Evolutionary conservation across 37 sponge, comb jelly and placozoan species (phyloP).

Genomic region (Lycopodina hypogea): DNA sequence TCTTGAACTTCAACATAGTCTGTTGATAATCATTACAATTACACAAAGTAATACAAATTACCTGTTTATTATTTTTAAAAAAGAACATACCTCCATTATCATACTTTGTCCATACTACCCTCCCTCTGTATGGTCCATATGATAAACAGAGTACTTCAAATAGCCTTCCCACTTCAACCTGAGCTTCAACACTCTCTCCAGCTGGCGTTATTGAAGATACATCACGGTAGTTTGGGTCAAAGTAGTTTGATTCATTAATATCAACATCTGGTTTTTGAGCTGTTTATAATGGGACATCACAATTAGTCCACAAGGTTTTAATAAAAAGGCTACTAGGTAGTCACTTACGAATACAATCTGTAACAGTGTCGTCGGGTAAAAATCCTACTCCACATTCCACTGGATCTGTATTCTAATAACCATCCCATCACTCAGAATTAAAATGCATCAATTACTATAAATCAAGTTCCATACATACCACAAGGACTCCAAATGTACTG

Average conservation of each 20-base stretch:
- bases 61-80: too few relatives aligned
- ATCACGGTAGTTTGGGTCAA: too few relatives aligned
- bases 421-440: neutral
- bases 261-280: too few relatives aligned
- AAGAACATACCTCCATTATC: neutral
- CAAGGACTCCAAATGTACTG: slow-evolving; percentile 36
- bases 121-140: neutral
- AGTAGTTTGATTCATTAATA: too few relatives aligned
- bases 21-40: neutral
- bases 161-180: neutral
- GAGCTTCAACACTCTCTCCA: neutral
- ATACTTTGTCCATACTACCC: neutral
- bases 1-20: neutral
- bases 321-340: too few relatives aligned
- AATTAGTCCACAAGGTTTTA: too few relatives aligned
- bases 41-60: neutral
- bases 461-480: slow-evolving; percentile 4
- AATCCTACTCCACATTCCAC: slow-evolving; percentile 1
- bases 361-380: neutral
- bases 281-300: too few relatives aligned
- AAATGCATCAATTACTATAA: neutral
- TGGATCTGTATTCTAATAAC: slow-evolving; percentile 22
- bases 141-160: slow-evolving; percentile 2
- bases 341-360: slow-evolving; percentile 9
- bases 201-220: too few relatives aligned